Conservation (phyloP, 2,888 invertebrate species). For the Polymixis flavicincta region DNA sequence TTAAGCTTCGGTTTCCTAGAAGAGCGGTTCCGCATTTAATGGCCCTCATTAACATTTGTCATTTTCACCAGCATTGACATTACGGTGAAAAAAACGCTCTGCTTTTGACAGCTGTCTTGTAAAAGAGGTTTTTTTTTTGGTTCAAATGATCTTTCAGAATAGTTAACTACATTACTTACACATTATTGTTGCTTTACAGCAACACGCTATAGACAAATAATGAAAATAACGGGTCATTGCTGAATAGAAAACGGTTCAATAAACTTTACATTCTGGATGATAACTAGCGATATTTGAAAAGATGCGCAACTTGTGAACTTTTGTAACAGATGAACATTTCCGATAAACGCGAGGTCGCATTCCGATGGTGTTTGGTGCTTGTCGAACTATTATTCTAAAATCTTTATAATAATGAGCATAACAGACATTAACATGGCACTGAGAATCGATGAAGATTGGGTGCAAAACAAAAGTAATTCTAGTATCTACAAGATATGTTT, state of each 20-base stretch:
- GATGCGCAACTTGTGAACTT: constrained; percentile 56
- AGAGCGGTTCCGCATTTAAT: neutral
- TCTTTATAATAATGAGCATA: constrained; percentile 2
- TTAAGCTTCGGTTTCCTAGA: neutral
- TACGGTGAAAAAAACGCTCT: no score
- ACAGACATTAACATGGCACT: neutral
- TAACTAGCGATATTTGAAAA: constrained; percentile 21
- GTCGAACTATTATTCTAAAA: constrained; percentile 8
- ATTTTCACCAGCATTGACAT: neutral
- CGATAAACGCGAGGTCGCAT: constrained; percentile 50
- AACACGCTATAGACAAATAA: neutral
- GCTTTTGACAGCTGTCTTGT: neutral
- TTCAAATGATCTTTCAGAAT: no score
- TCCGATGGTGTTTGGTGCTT: constrained; percentile 18
- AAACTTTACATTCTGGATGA: constrained; percentile 21
- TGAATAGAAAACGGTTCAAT: neutral
- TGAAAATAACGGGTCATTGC: neutral
- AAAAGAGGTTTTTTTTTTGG: no score
- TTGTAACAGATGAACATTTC: constrained; percentile 52
- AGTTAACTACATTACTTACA: neutral
- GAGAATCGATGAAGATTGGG: neutral
- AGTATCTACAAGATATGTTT: no score
- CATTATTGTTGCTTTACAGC: neutral
- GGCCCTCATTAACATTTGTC: neutral
- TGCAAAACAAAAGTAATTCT: no score